Percentiles rank a stretch among this genome's conserved stretches.
Evolutionary conservation across 2,113 vertebrate species (phyloP).

Genomic region (Solea senegalensis): DNA sequence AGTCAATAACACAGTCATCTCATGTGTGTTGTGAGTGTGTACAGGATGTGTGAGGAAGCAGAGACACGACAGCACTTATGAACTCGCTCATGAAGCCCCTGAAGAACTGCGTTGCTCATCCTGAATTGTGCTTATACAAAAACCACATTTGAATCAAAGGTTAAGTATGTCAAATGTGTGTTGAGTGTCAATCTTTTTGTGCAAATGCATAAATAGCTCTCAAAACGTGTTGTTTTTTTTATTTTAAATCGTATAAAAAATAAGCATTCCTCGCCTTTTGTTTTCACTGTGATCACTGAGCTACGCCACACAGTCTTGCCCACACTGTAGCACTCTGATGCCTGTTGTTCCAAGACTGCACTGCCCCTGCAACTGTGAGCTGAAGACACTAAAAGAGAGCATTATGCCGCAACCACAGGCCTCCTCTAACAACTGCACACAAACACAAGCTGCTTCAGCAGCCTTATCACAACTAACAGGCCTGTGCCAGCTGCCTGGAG

Average conservation of each 20-base stretch:
- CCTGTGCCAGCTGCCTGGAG: constrained; percentile 47
- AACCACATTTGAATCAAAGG: no score
- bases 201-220: no score
- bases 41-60: neutral
- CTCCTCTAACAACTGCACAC: constrained; percentile 44
- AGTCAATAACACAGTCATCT: neutral
- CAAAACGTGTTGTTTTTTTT: no score
- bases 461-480: constrained; percentile 42
- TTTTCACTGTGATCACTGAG: neutral
- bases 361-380: constrained; percentile 15
- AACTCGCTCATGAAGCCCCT: no score
- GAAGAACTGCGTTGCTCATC: no score
- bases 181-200: no score
- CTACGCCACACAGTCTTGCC: neutral
- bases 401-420: constrained; percentile 32
- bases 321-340: neutral
- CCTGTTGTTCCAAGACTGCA: neutral
- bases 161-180: no score
- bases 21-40: neutral
- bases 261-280: neutral
- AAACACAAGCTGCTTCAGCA: constrained; percentile 33
- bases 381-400: constrained; percentile 28
- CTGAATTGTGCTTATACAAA: no score
- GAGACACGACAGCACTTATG: no score
- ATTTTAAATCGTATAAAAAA: neutral